A percentile compares a stretch with the other conserved stretches of the same genome.
These are phyloP conservation scores for Eristalinus aeneus DNA, from an alignment of 2,888 invertebrate genomes.

Conservation along the genomic window DNA sequence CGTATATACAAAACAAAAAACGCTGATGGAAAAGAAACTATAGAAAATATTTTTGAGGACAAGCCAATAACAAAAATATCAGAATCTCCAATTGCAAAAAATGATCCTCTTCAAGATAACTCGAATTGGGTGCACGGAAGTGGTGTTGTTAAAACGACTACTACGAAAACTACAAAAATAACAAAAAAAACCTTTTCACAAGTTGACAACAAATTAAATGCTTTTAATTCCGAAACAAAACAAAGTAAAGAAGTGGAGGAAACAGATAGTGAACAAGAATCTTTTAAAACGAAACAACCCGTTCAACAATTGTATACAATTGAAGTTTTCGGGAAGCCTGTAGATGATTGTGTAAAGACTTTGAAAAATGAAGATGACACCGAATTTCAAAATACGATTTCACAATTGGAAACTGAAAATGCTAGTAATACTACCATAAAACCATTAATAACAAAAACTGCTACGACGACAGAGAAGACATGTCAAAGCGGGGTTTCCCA, in stretches of 20 bases:
- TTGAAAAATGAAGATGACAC: not conserved
- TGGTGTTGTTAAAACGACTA: constrained; percentile 77
- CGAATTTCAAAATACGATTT: not conserved
- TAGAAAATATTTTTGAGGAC: constrained; percentile 70
- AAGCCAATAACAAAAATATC: constrained; percentile 59
- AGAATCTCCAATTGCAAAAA: not conserved
- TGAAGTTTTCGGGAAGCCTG: not conserved
- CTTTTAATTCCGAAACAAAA: not conserved
- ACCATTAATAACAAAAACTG: not conserved
- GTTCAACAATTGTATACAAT: not conserved
- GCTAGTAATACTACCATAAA: not conserved
- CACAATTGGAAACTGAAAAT: not conserved
- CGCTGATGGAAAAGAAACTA: constrained; percentile 75
- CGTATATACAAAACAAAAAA: constrained; percentile 32
- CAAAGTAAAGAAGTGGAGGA: not conserved
- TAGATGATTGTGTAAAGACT: not conserved
- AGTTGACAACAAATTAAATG: constrained; percentile 63
- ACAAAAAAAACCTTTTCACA: constrained; percentile 75
- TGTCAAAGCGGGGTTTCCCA: not conserved
- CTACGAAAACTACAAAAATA: constrained; percentile 77
- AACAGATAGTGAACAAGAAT: not conserved
- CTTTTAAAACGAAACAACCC: not conserved
- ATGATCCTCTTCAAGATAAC: not conserved
- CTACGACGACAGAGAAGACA: constrained; percentile 62
- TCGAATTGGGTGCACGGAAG: constrained; percentile 13